Base-by-base conservation (phyloP, 1,140 invertebrate genomes). In the Solen grandis region DNA sequence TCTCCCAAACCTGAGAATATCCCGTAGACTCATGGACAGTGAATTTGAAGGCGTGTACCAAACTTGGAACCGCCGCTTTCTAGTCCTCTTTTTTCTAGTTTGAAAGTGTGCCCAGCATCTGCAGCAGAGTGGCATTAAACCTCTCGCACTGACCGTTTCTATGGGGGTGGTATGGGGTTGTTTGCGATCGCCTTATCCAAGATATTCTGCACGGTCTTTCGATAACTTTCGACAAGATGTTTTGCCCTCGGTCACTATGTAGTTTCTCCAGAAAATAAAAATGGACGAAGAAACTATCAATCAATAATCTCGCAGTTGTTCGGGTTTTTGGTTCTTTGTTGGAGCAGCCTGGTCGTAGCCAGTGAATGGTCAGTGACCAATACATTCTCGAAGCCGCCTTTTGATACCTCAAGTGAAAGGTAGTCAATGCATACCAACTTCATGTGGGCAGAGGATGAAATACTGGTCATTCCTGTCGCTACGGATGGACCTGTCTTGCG, bases 401-500 rank as follows among this genome's bases (percentile, higher is more conserved):
- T 77, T n/a, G 38, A 65, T 46, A 29, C 29, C 29, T 81, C 79
- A 35, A 77, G 31, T 25, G 27, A 38, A 25, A n/a, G n/a, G n/a
- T n/a, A 78, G 52, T 50, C 25, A 82, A 59, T 79, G 8, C 41
- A 82, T 35, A 81, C 75, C 13, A 82, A 46, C 31, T 82, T 54
- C 27, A 82, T 52, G 13, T 73, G 74, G 31, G 63, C 25, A 5
- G 60, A n/a, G 0, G 79, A 81, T 4, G 19, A 25, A 22, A 76
- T 78, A 27, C 65, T 79, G 16, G 65, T 38, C 29, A 81, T 25
- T 54, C 38, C 63, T n/a, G 76, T 33, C 5, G 68, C 60, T 25
- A 55, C 22, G 14, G 14, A 22, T 2, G 57, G 27, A 10, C 59
- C 16, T 25, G 50, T 63, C 41, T 74, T 75, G 13, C 70, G 54